Percentiles rank a stretch among this genome's conserved stretches.
Evolutionary conservation across 2,888 invertebrate species (phyloP).

Genomic region (Habrosyne pyritoides): DNA sequence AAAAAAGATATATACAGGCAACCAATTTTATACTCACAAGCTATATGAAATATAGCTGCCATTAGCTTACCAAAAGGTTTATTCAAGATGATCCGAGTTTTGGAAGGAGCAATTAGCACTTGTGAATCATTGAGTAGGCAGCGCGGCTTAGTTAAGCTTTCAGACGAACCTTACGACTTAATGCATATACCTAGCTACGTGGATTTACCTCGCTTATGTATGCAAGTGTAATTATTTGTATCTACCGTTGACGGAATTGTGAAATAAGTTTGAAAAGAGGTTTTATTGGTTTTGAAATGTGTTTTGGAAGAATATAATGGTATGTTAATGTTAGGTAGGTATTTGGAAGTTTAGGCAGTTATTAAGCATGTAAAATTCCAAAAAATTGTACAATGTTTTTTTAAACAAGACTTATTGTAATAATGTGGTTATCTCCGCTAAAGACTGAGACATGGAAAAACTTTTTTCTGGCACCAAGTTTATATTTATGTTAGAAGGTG

Average conservation of each 20-base stretch:
- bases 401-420: too few relatives aligned
- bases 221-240: not conserved
- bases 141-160: conserved; percentile 53
- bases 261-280: not conserved
- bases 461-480: too few relatives aligned
- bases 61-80: conserved; percentile 47
- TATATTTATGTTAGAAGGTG: too few relatives aligned
- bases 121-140: conserved; percentile 67
- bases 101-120: conserved; percentile 67
- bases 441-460: too few relatives aligned
- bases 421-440: too few relatives aligned
- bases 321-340: too few relatives aligned
- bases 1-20: too few relatives aligned
- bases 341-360: too few relatives aligned
- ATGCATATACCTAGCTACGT: not conserved
- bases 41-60: conserved; percentile 31
- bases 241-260: not conserved
- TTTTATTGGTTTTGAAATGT: not conserved
- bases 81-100: conserved; percentile 64
- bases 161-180: conserved; percentile 45
- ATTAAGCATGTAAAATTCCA: too few relatives aligned
- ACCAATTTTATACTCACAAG: conserved; percentile 10
- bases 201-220: conserved; percentile 5
- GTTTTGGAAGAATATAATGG: too few relatives aligned
- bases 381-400: too few relatives aligned